Evolutionary conservation across 2,113 vertebrate species (phyloP), one percentile per base, ranked within the genome.

Genomic region (Cisticola juncidis): DNA sequence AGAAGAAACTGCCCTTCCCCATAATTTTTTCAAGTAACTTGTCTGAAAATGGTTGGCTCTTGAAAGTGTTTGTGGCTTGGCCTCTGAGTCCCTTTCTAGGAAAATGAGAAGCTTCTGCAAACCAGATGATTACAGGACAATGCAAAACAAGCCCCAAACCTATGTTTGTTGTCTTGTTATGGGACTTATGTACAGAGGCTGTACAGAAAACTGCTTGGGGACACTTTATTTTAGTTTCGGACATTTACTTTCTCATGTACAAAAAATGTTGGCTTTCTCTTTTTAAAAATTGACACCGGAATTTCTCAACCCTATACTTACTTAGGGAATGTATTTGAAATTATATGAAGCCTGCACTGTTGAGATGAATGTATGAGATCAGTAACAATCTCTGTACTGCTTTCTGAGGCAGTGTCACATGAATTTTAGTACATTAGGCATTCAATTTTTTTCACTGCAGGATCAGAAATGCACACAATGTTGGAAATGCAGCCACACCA

Each of bases 1-100:
- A 66, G 45, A 15, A 95, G 47, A 62, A 95, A 77, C 35, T 91
- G 88, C 77, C 87, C 80, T 93, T 95, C 79, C 50, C 61, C 35
- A 77, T n/a, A 18, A 11, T 81, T 74, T 81, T 94, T 92, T 65
- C 62, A 25, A 92, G 24, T 62, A 70, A 58, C 35, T 77, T 88
- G 71, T 23, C 74, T 72, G 26, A 70, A 70, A 88, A 62, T 7
- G 25, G 24, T 72, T 91, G 87, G 33, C 53, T 94, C 14, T 65
- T 65, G 54, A 48, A 90, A 51, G 40, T 73, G 18, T 73, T 85
- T 91, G 81, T 90, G 87, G 62, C 79, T 95, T 94, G 81, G 90
- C 85, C 60, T 90, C 22, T 9, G 31, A 51, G 42, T 65, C 50
- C 79, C 60, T 91, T 91, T 92, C 92, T 68, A 94, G 79, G 93